Conservation (phyloP, 2,113 vertebrate species). For the Thermophis baileyi region DNA sequence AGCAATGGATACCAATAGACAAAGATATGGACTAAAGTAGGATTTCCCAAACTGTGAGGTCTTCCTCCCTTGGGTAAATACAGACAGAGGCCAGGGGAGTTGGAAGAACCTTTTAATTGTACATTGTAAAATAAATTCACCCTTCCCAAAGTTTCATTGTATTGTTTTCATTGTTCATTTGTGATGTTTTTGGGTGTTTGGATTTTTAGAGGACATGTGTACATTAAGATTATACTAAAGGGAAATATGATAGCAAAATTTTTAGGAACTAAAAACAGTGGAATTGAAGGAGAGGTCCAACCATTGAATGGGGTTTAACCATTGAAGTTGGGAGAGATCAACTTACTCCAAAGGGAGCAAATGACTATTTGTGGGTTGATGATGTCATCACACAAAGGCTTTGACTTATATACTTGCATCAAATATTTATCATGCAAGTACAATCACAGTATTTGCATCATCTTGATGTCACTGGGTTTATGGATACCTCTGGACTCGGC, state of each 20-base stretch:
- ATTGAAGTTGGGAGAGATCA: too few relatives aligned
- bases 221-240: background rate
- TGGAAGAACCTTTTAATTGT: background rate
- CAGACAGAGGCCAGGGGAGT: background rate
- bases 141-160: background rate
- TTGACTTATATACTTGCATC: too few relatives aligned
- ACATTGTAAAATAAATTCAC: background rate
- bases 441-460: too few relatives aligned
- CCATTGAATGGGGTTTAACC: too few relatives aligned
- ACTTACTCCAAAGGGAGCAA: too few relatives aligned
- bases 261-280: background rate
- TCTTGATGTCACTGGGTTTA: too few relatives aligned
- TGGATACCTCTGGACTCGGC: too few relatives aligned
- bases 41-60: background rate
- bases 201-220: background rate
- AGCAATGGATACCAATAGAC: background rate
- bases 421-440: too few relatives aligned
- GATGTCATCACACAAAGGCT: too few relatives aligned
- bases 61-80: background rate
- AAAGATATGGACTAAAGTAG: background rate
- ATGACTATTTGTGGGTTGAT: too few relatives aligned
- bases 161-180: background rate
- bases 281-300: too few relatives aligned
- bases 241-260: background rate
- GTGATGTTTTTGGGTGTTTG: background rate